Conservation (phyloP, 2,888 invertebrate species). For the Alcis repandata region DNA sequence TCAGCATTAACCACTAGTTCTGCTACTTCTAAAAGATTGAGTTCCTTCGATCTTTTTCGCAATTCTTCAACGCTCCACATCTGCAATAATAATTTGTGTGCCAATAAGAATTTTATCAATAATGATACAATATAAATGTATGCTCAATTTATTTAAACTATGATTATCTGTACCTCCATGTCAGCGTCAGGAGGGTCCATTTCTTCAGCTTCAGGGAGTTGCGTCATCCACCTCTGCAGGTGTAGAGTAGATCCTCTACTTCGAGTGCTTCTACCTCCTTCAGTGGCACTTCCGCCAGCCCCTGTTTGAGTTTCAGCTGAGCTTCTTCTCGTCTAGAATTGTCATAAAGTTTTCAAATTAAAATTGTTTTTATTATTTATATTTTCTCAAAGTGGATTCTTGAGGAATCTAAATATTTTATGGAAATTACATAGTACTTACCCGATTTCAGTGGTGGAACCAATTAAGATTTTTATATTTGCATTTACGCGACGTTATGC, state of each 20-base stretch:
- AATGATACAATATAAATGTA: background rate
- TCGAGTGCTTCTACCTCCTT: slow-evolving; percentile 79
- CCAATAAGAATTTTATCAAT: too few relatives aligned
- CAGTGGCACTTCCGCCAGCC: slow-evolving; percentile 72
- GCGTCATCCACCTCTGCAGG: slow-evolving; percentile 93
- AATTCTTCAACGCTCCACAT: slow-evolving; percentile 91
- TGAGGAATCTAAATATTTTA: slow-evolving; percentile 34
- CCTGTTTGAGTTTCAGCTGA: slow-evolving; percentile 82
- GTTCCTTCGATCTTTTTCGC: slow-evolving; percentile 89
- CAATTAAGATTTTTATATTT: too few relatives aligned
- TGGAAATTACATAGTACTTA: slow-evolving; percentile 38
- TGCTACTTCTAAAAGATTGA: slow-evolving; percentile 86
- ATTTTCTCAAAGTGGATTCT: slow-evolving; percentile 58
- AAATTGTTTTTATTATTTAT: background rate
- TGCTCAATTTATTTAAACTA: background rate
- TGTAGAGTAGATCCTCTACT: slow-evolving; percentile 91
- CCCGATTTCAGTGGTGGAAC: slow-evolving; percentile 23
- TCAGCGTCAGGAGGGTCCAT: slow-evolving; percentile 84
- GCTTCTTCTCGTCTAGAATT: slow-evolving; percentile 75
- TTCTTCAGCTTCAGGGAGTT: slow-evolving; percentile 88
- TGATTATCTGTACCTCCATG: slow-evolving; percentile 77
- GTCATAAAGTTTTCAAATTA: background rate
- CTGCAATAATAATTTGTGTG: slow-evolving; percentile 51
- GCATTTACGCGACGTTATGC: slow-evolving; percentile 22
- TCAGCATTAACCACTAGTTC: slow-evolving; percentile 71